Evolutionary conservation across 2,888 invertebrate genomes (phyloP).

Genomic region (Acleris cristana): DNA sequence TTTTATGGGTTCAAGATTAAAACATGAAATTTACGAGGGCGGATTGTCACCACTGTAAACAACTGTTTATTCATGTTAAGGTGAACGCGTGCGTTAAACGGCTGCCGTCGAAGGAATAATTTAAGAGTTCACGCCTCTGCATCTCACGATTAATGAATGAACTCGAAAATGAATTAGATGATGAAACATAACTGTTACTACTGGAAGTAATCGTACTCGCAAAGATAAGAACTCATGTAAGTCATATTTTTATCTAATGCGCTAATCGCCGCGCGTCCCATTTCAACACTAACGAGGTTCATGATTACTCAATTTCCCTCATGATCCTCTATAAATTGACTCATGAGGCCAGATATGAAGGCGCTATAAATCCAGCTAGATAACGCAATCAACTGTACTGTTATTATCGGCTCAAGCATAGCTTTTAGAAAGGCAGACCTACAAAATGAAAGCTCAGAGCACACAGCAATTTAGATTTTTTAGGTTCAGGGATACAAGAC

Average conservation of each 20-base stretch:
- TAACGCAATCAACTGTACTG: conserved; percentile 51
- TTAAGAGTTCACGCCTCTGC: conserved; percentile 62
- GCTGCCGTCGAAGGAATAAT: conserved; percentile 51
- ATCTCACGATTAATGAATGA: conserved; percentile 34
- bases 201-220: background rate
- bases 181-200: conserved; percentile 7
- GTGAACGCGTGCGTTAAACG: conserved; percentile 62
- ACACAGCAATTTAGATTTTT: conserved; percentile 37
- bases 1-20: background rate
- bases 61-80: conserved; percentile 65
- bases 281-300: conserved; percentile 26
- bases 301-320: conserved; percentile 48
- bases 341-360: conserved; percentile 47
- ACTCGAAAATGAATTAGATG: conserved; percentile 12
- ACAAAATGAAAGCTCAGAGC: conserved; percentile 48
- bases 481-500: conserved; percentile 31
- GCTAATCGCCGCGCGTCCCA: conserved; percentile 31
- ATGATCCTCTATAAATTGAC: conserved; percentile 55
- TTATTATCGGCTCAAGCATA: conserved; percentile 46
- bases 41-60: conserved; percentile 57
- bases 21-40: conserved; percentile 54
- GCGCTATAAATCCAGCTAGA: conserved; percentile 57
- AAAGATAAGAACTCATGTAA: conserved; percentile 22
- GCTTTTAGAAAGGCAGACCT: conserved; percentile 47
- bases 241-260: conserved; percentile 28